Evolutionary conservation across 1,140 invertebrate genomes (phyloP).

Genomic region (Eumaeus atala): DNA sequence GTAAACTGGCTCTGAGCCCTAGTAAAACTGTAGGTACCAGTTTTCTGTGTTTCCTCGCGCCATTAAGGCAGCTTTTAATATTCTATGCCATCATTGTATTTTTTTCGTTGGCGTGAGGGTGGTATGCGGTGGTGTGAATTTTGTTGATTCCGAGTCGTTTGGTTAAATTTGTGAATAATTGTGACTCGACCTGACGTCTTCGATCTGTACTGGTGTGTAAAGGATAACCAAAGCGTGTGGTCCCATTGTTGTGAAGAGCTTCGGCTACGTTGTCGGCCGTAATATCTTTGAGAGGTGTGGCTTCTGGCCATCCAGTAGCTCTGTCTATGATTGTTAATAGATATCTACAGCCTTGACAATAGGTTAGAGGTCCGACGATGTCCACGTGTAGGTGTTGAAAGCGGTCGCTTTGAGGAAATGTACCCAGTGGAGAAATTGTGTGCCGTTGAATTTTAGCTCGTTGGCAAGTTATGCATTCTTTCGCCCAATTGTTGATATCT

Average conservation of each 20-base stretch:
- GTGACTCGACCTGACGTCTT: background rate
- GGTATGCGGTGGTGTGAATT: too few relatives aligned
- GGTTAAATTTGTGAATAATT: background rate
- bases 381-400: constrained; percentile 16
- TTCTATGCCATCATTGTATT: background rate
- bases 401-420: background rate
- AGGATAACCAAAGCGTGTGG: background rate
- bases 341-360: constrained; percentile 16
- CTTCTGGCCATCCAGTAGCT: constrained; percentile 12
- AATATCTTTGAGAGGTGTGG: constrained; percentile 12
- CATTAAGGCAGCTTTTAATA: background rate
- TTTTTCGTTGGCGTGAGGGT: too few relatives aligned
- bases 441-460: constrained; percentile 15
- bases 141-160: background rate
- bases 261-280: constrained; percentile 6
- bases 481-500: constrained; percentile 12
- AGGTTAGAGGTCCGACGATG: constrained; percentile 9
- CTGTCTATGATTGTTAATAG: constrained; percentile 12
- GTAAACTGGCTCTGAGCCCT: background rate
- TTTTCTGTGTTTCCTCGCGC: background rate
- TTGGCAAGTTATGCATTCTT: constrained; percentile 12
- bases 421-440: constrained; percentile 7
- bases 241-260: background rate
- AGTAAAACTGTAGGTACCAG: background rate
- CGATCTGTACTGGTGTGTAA: too few relatives aligned